These are phyloP conservation scores for Ceratosolen solmsi DNA, from an alignment of 1,140 invertebrate species.

Conservation along the genomic window DNA sequence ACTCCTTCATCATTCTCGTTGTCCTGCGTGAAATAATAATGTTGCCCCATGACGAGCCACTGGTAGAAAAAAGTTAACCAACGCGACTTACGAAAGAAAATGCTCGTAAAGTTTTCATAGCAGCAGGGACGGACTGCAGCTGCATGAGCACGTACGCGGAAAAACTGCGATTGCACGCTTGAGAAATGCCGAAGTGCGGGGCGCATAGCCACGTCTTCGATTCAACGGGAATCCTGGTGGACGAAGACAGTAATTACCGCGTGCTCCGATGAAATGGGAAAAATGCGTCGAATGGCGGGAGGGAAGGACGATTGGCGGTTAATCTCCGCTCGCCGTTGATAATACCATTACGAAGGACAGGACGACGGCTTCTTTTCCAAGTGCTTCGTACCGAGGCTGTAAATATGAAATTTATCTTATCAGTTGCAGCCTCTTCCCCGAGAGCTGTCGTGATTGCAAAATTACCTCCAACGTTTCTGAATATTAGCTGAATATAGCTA, in stretches of 20 bases:
- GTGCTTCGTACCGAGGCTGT: background rate
- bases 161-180: conserved; percentile 44
- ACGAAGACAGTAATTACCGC: background rate
- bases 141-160: conserved; percentile 24
- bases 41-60: background rate
- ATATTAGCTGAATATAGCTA: background rate
- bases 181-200: conserved; percentile 42
- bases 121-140: background rate
- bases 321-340: background rate
- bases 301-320: background rate
- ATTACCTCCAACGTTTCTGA: too few species aligned
- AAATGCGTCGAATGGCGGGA: background rate
- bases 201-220: background rate
- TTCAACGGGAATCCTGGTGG: background rate
- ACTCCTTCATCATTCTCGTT: background rate
- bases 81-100: background rate
- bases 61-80: background rate
- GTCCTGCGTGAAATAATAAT: background rate
- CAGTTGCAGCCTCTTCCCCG: background rate
- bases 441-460: background rate
- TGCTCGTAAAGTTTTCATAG: conserved; percentile 29
- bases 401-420: background rate
- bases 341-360: conserved; percentile 12
- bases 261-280: background rate
- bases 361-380: background rate